Conservation (phyloP, 2,113 vertebrate species). For the Aegithalos caudatus region DNA sequence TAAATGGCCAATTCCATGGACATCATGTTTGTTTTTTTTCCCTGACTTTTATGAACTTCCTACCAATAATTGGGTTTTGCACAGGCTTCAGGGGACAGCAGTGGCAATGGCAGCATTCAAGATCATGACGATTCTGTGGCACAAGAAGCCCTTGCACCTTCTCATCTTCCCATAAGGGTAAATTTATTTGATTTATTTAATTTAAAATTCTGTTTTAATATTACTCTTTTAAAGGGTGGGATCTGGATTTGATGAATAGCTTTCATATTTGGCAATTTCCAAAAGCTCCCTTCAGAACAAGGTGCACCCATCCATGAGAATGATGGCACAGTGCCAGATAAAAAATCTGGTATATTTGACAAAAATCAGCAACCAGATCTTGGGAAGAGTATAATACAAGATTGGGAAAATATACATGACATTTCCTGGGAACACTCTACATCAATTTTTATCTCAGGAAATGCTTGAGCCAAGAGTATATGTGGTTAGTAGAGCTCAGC, state of each 20-base stretch:
- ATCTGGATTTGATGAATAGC: not conserved
- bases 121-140: constrained; percentile 72
- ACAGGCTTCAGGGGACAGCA: constrained; percentile 87
- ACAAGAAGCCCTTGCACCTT: constrained; percentile 57
- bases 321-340: not conserved
- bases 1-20: not conserved
- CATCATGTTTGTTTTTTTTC: not conserved
- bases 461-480: not conserved
- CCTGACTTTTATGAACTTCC: not conserved
- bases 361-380: not conserved
- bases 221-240: not conserved
- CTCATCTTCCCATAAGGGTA: constrained; percentile 54
- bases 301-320: not conserved
- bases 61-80: not conserved
- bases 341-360: not conserved
- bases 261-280: not conserved
- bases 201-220: not conserved
- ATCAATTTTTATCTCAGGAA: not conserved
- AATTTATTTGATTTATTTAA: not conserved
- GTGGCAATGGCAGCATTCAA: constrained; percentile 75
- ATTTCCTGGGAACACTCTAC: not conserved
- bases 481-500: not conserved
- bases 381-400: not conserved
- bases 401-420: not conserved
- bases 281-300: not conserved